A percentile compares a stretch with the other conserved stretches of the same genome.
phyloP scores from a whole-genome alignment of 2,888 invertebrate genomes.

The Xiphydria camelus region DNA sequence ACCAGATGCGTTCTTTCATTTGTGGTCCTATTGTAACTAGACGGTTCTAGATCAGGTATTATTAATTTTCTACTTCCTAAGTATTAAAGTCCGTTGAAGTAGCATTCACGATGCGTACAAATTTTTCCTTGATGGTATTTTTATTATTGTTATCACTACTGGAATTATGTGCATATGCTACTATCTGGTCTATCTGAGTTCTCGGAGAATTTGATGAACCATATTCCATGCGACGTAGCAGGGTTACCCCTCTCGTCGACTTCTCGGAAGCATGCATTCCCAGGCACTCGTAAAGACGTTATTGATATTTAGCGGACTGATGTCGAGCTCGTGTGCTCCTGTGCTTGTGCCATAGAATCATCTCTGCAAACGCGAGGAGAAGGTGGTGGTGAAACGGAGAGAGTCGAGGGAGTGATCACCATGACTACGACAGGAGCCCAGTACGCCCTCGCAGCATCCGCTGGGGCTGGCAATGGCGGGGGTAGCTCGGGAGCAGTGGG shows the following conservation, averaged over 20 bases:
- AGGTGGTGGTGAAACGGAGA: slow-evolving; percentile 44
- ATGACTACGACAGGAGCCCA: slow-evolving; percentile 58
- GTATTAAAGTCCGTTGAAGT: no score
- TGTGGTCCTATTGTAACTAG: no score
- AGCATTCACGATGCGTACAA: no score
- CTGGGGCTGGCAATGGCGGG: slow-evolving; percentile 52
- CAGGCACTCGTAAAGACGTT: slow-evolving; percentile 27
- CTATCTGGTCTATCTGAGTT: no score
- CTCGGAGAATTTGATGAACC: no score
- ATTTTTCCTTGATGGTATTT: no score
- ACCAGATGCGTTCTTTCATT: no score
- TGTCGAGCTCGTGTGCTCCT: slow-evolving; percentile 13
- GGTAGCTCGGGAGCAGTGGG: slow-evolving; percentile 47
- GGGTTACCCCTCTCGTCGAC: neutral
- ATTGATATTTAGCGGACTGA: slow-evolving; percentile 41
- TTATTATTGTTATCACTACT: no score
- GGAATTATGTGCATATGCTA: no score
- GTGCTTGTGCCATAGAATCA: slow-evolving; percentile 44
- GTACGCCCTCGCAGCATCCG: slow-evolving; percentile 55
- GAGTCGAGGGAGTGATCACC: slow-evolving; percentile 54
- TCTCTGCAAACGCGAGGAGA: slow-evolving; percentile 43
- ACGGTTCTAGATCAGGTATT: no score
- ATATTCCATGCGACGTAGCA: no score
- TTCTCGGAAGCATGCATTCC: slow-evolving; percentile 6
- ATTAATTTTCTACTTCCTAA: no score